Percentiles rank a stretch among this genome's conserved stretches.
Conservation (phyloP, 2,113 vertebrate species). For the Oreotrochilus melanogaster region DNA sequence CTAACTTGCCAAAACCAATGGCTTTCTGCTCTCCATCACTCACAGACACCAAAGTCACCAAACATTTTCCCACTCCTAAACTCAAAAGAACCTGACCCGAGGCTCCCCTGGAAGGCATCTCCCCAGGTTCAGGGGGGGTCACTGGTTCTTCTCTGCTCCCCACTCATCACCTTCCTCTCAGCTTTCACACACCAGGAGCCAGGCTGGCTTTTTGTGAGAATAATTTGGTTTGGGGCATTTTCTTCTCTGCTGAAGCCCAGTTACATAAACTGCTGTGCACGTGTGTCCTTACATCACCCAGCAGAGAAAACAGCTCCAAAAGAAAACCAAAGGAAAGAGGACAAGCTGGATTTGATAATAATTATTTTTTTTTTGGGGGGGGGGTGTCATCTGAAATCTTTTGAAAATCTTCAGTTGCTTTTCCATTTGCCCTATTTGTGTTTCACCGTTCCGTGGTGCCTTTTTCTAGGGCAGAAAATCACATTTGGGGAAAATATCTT, state of each 20-base stretch:
- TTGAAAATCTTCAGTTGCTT: background rate
- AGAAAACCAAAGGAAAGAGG: background rate
- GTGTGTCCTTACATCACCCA: background rate
- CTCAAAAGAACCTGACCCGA: background rate
- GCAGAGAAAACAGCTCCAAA: background rate
- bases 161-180: background rate
- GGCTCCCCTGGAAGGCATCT: background rate
- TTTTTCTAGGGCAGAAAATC: background rate
- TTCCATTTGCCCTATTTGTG: background rate
- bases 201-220: background rate
- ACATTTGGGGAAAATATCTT: background rate
- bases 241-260: background rate
- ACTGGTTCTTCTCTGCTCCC: rapidly evolving
- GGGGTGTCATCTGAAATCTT: background rate
- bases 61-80: background rate
- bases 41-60: background rate
- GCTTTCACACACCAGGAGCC: background rate
- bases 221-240: conserved; percentile 15
- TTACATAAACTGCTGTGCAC: background rate
- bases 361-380: background rate
- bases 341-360: background rate
- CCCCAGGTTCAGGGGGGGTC: rapidly evolving
- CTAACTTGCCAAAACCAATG: background rate
- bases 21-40: background rate
- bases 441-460: rapidly evolving